Evolutionary conservation across 1,140 invertebrate genomes (phyloP).

Genomic region (Lerema accius): DNA sequence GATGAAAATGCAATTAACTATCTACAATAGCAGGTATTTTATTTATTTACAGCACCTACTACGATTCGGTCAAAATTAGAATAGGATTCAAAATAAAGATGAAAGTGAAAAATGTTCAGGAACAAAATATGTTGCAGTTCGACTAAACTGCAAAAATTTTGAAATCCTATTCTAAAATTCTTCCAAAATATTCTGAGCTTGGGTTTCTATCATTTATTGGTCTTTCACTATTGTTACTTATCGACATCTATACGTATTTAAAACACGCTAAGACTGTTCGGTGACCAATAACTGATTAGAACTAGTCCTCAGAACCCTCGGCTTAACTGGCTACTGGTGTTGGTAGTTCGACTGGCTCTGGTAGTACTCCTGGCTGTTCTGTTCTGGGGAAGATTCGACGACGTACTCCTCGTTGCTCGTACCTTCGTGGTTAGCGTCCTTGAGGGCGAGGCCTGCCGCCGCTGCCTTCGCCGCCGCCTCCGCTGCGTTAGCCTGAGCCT

Average conservation of each 20-base stretch:
- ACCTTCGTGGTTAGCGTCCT: slow-evolving; percentile 73
- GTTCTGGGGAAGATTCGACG: slow-evolving; percentile 49
- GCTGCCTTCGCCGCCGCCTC: slow-evolving; percentile 73
- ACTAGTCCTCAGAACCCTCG: slow-evolving; percentile 27
- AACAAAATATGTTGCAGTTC: slow-evolving; percentile 23
- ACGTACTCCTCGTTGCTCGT: slow-evolving; percentile 67
- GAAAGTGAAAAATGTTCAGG: neutral
- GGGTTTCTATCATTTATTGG: slow-evolving; percentile 9
- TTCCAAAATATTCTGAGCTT: slow-evolving; percentile 16
- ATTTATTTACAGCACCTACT: slow-evolving; percentile 51
- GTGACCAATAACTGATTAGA: slow-evolving; percentile 15
- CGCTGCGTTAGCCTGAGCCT: slow-evolving; percentile 70
- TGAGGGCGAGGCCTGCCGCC: slow-evolving; percentile 62
- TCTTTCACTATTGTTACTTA: too few species aligned
- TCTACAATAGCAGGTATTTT: slow-evolving; percentile 37
- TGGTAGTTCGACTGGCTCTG: slow-evolving; percentile 64
- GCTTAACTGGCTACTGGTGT: slow-evolving; percentile 59
- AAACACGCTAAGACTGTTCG: neutral
- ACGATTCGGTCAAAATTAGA: slow-evolving; percentile 38
- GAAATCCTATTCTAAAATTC: slow-evolving; percentile 26
- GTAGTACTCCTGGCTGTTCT: slow-evolving; percentile 63
- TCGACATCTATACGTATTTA: too few species aligned
- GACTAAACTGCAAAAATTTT: slow-evolving; percentile 25
- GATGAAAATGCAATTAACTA: slow-evolving; percentile 34
- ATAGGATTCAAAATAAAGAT: slow-evolving; percentile 34